Evolutionary conservation across 2,888 invertebrate genomes (phyloP).

Genomic region (Automeris io): DNA sequence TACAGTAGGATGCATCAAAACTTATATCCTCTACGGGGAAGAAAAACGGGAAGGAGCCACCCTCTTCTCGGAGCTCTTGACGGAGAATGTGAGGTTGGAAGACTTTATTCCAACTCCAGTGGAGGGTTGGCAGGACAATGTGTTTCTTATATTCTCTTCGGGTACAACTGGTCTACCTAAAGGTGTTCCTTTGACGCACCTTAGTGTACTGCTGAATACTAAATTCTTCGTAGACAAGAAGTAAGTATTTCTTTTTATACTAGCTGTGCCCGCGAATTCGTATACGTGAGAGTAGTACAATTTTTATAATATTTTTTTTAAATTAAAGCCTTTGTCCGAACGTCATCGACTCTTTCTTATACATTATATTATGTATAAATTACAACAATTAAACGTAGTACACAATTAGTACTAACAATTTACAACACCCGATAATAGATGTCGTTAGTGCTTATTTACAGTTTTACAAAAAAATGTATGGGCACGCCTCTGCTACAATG

Average conservation of each 20-base stretch:
- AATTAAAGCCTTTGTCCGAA: no score
- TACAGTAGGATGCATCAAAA: background rate
- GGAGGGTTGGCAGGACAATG: constrained; percentile 22
- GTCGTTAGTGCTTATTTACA: no score
- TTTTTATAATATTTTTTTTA: no score
- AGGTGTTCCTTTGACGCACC: constrained; percentile 28
- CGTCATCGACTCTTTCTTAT: no score
- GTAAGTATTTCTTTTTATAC: constrained; percentile 15
- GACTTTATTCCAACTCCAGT: constrained; percentile 22
- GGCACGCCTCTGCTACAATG: no score
- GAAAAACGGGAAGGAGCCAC: constrained; percentile 5
- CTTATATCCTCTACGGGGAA: constrained; percentile 8
- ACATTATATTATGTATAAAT: no score
- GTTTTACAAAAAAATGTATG: no score
- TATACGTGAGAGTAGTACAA: no score
- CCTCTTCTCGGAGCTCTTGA: constrained; percentile 8
- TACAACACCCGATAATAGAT: no score
- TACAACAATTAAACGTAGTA: no score
- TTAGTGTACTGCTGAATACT: constrained; percentile 13
- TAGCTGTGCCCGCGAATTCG: no score
- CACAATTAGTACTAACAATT: no score
- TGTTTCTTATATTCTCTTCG: constrained; percentile 26
- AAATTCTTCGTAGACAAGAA: background rate
- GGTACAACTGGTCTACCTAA: constrained; percentile 35
- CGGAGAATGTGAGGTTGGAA: constrained; percentile 5